These are phyloP conservation scores for Athalia circularis DNA, from an alignment of 2,888 invertebrate species.

Conservation along the genomic window DNA sequence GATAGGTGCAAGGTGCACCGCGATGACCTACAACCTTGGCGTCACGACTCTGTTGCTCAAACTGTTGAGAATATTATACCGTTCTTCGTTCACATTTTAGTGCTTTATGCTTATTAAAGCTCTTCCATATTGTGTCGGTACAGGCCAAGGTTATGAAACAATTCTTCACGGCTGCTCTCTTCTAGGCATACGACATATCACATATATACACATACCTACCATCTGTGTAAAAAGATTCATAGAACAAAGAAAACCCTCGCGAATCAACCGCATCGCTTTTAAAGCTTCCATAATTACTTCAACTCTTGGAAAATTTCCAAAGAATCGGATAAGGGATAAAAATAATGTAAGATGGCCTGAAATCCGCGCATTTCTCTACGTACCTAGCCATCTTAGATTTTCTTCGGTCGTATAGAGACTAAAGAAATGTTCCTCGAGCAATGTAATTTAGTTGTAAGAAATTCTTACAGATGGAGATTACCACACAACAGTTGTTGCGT, in stretches of 20 bases:
- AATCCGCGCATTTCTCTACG: not conserved
- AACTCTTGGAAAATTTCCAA: not conserved
- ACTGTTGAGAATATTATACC: slow-evolving; percentile 37
- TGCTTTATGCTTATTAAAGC: slow-evolving; percentile 37
- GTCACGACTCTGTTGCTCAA: slow-evolving; percentile 63
- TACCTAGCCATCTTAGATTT: slow-evolving; percentile 14
- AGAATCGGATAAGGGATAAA: not conserved
- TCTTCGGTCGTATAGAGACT: not conserved
- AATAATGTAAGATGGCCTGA: not conserved
- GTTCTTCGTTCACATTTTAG: slow-evolving; percentile 45
- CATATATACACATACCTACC: too few species aligned
- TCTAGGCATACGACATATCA: too few species aligned
- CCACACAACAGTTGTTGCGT: not conserved
- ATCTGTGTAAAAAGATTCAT: slow-evolving; percentile 5
- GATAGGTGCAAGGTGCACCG: slow-evolving; percentile 68
- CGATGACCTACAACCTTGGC: slow-evolving; percentile 69
- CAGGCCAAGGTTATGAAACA: not conserved
- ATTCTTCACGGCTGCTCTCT: slow-evolving; percentile 6
- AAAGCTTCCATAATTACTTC: not conserved
- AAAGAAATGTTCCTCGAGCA: not conserved
- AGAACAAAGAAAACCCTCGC: not conserved
- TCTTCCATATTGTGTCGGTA: slow-evolving; percentile 15
- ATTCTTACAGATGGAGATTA: not conserved
- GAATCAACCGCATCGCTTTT: slow-evolving; percentile 13
- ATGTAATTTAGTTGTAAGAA: slow-evolving; percentile 15